A percentile compares a stretch with the other conserved stretches of the same genome.
Conservation (phyloP, 2,797 vertebrate genomes). For the Helicolenus hilgendorfi region DNA sequence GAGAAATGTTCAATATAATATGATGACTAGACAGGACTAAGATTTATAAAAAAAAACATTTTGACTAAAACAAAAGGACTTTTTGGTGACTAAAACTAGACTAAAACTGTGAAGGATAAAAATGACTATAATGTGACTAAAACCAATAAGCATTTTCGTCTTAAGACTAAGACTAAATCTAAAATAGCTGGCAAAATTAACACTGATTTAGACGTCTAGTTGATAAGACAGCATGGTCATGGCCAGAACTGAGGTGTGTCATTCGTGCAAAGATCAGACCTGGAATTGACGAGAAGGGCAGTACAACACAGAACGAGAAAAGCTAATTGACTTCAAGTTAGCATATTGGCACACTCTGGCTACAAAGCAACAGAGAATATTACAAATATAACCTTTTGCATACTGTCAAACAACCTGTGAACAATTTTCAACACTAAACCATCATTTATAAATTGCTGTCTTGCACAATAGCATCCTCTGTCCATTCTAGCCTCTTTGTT, state of each 20-base stretch:
- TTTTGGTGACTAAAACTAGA: too few species aligned
- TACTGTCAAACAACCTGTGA: not conserved
- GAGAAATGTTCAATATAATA: too few species aligned
- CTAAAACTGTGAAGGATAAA: too few species aligned
- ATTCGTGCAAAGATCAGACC: not conserved
- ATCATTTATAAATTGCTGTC: constrained; percentile 25
- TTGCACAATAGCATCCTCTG: constrained; percentile 2
- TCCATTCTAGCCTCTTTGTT: not conserved
- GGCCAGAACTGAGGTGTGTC: not conserved
- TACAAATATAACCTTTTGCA: not conserved
- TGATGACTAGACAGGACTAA: too few species aligned
- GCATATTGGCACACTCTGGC: not conserved
- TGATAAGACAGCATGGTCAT: not conserved
- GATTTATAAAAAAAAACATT: too few species aligned
- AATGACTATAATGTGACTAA: too few species aligned
- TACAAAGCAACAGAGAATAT: not conserved
- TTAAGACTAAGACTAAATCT: too few species aligned
- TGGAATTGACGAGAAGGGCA: not conserved
- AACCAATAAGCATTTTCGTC: too few species aligned
- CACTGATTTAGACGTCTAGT: not conserved
- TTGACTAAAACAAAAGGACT: too few species aligned
- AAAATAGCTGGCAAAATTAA: too few species aligned
- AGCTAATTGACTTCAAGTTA: not conserved
- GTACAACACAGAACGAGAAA: not conserved
- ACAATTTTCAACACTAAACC: not conserved